Conservation (phyloP, 2,888 invertebrate genomes). For the Alentia gelatinosa region DNA sequence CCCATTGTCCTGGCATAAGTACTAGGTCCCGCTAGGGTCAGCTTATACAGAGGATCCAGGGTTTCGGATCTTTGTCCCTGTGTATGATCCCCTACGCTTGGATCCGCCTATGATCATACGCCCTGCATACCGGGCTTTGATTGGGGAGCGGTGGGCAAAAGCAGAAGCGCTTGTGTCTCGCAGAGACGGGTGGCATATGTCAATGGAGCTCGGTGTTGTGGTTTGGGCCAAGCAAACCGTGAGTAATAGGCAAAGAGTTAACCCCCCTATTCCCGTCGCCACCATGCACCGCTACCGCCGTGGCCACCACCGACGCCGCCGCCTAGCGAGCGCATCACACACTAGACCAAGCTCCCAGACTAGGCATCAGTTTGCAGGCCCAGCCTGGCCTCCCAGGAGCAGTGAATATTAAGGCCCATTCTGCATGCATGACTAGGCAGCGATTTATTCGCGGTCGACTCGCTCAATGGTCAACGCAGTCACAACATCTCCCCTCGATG, state of each 20-base stretch:
- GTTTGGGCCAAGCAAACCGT: conserved; percentile 15
- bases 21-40: neutral
- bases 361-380: neutral
- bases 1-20: neutral
- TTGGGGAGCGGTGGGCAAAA: neutral
- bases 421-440: neutral
- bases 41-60: neutral
- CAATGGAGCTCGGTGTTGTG: conserved; percentile 27
- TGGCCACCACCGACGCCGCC: no score
- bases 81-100: neutral
- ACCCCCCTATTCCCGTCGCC: neutral
- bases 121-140: neutral
- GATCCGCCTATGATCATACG: neutral
- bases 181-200: neutral
- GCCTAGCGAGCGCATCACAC: neutral
- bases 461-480: neutral
- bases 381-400: neutral
- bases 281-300: neutral
- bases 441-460: neutral
- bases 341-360: neutral
- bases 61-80: neutral
- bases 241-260: neutral
- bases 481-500: neutral
- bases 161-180: neutral
- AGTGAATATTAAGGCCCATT: neutral